Conservation (phyloP, 2,888 invertebrate genomes). For the Meandrusa payeni region DNA sequence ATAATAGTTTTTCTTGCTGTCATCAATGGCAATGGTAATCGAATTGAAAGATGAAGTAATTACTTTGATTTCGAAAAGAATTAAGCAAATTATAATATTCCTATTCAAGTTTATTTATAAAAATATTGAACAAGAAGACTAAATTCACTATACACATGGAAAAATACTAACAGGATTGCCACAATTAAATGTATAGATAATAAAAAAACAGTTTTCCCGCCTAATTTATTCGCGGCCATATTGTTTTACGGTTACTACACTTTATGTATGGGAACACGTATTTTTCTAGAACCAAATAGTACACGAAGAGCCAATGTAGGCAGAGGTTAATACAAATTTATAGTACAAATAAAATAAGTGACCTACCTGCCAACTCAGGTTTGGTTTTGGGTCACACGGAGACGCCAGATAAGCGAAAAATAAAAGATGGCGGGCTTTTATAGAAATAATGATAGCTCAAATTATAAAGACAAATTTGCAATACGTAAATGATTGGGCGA, state of each 20-base stretch:
- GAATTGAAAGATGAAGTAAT: too few relatives aligned
- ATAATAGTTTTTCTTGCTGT: too few relatives aligned
- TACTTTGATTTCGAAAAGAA: too few relatives aligned
- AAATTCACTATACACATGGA: too few relatives aligned
- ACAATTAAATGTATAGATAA: neutral
- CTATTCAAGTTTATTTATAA: too few relatives aligned
- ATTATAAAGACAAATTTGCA: too few relatives aligned
- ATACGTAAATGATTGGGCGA: too few relatives aligned
- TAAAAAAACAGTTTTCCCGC: conserved; percentile 2
- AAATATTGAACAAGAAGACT: too few relatives aligned
- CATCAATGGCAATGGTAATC: too few relatives aligned
- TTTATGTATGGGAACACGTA: conserved; percentile 27
- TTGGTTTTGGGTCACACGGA: neutral
- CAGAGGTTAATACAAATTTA: conserved; percentile 18
- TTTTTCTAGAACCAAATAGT: conserved; percentile 7
- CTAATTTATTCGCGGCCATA: neutral
- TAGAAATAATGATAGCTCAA: neutral
- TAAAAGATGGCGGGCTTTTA: conserved; percentile 3
- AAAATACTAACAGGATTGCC: too few relatives aligned
- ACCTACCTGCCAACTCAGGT: conserved; percentile 19
- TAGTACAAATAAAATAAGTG: conserved; percentile 20
- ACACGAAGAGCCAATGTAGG: conserved; percentile 9
- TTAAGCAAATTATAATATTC: too few relatives aligned
- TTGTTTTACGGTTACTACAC: conserved; percentile 17
- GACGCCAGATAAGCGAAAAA: conserved; percentile 12